Base-by-base conservation (phyloP, 2,113 vertebrate genomes). In the Macheiramphus alcinus region DNA sequence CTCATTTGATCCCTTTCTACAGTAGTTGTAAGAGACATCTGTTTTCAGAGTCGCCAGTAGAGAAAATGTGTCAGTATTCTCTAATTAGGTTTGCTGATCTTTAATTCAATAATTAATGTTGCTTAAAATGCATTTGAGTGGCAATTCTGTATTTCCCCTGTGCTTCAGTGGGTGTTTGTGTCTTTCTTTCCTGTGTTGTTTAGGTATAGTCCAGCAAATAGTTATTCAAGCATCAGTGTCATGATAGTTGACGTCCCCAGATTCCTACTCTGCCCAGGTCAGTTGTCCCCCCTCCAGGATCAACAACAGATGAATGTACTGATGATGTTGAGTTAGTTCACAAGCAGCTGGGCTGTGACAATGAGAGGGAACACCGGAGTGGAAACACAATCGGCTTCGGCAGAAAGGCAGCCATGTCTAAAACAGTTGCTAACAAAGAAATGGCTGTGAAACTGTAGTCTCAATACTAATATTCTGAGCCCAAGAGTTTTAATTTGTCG, bases 361-460 rank as follows among this genome's bases (percentile, higher is more conserved):
- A 2, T 18, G 20, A 26, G 32, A 62, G 65, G 40, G 26, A 58
- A 5, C 14, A 16, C 3, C 0, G 0, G 34, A 25, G 42, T 16
- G 36, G 29, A 43, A 71, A 38, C 38, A 50, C 43, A 88, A 1
- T 40, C 76, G 62, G 16, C 70, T 43, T 48, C 38, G 55, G 61
- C 42, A 32, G 45, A 62, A 89, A 8, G 20, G 10, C 73, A 84
- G 38, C 56, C 7, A 6, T n/a, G 40, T 48, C 56, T 59, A 34
- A 56, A 85, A 25, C 9, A 45, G 23, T 29, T 85, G 62, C 34
- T 80, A 7, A 12, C 10, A 34, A 32, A 40, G 38, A 82, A 75
- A 23, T 19, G 38, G 11, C 68, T 75, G 65, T 18, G 68, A 38
- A 63, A 25, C 56, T 70, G 36, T 15, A 13, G 16, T 43, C 59